These are phyloP conservation scores for Sialis lutaria DNA, from an alignment of 2,888 invertebrate species.

Conservation along the genomic window DNA sequence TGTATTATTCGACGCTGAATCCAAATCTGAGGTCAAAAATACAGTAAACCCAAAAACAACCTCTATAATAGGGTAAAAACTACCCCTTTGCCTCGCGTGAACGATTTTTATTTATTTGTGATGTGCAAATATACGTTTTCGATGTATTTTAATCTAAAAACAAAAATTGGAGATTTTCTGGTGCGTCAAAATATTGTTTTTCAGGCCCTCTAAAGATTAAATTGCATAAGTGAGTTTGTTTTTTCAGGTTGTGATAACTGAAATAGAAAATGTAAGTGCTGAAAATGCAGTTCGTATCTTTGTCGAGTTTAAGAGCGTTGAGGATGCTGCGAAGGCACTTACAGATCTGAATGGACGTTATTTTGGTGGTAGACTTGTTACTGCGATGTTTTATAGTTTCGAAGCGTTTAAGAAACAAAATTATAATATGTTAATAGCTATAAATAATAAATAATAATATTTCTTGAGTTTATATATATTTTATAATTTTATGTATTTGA, in stretches of 20 bases:
- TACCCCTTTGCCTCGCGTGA: too few species aligned
- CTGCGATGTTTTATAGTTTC: slow-evolving; percentile 1
- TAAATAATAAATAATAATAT: background rate
- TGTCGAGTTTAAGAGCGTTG: slow-evolving; percentile 1
- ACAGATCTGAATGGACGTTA: slow-evolving; percentile 2
- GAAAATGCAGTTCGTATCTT: slow-evolving; percentile 4
- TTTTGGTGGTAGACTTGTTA: slow-evolving; percentile 3
- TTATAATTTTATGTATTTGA: background rate
- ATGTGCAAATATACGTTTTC: too few species aligned
- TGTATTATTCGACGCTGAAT: too few species aligned
- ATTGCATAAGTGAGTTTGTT: background rate
- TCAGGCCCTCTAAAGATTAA: too few species aligned
- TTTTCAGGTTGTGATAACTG: background rate
- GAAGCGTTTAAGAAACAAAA: background rate
- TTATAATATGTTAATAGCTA: background rate
- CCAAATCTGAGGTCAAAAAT: too few species aligned
- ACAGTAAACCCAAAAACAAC: too few species aligned
- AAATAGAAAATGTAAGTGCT: background rate
- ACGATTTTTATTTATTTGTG: too few species aligned
- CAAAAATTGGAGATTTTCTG: too few species aligned
- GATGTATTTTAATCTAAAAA: too few species aligned
- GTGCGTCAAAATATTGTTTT: too few species aligned
- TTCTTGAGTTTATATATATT: background rate
- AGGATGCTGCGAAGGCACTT: slow-evolving; percentile 2
- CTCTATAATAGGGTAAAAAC: too few species aligned